Evolutionary conservation across 2,113 vertebrate species (phyloP), one percentile per base, ranked within the genome.

Genomic region (Hucho hucho): DNA sequence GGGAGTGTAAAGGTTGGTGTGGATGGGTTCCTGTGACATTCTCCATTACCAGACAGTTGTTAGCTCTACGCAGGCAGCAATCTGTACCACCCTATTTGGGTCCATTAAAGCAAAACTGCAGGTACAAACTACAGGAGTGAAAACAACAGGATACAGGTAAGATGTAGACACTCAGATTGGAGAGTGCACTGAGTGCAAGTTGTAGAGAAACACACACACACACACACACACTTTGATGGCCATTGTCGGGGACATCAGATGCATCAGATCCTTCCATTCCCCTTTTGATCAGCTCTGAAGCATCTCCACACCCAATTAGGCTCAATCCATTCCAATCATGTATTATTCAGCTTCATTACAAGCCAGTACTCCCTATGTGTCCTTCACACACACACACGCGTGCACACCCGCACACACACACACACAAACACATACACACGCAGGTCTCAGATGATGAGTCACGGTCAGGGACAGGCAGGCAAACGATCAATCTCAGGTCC

Each of bases 291-390:
- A 26, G 37, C 25, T 25, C 25, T 70, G 70, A 66, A 58, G 9
- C 64, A 4, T 24, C 58, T 43, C 49, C 47, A 71, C 73, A 81
- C 56, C 68, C 70, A 83, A 79, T 77, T 81, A 80, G 64, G 71
- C 25, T 77, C 67, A 77, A 73, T 74, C 77, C 80, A 58, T 20
- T 26, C 47, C 16, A 61, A 78, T 80, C 82, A 73, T 72, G 69
- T 77, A 80, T 79, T 75, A 85, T 82, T 70, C 75, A 73, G 61
- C 75, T 37, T 70, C 29, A 16, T 73, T 83, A 70, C 72, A 13
- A 77, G 81, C 58, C 53, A 61, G 75, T 84, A 46, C 26, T 74
- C 65, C 81, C 70, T 79, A 18, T 18, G 3, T 6, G 79, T 59
- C 84, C 82, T 82, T 89, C 74, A 81, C 63, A 79, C 49, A 53